Evolutionary conservation across 2,113 vertebrate species (phyloP).

Genomic region (Epinephelus moara): DNA sequence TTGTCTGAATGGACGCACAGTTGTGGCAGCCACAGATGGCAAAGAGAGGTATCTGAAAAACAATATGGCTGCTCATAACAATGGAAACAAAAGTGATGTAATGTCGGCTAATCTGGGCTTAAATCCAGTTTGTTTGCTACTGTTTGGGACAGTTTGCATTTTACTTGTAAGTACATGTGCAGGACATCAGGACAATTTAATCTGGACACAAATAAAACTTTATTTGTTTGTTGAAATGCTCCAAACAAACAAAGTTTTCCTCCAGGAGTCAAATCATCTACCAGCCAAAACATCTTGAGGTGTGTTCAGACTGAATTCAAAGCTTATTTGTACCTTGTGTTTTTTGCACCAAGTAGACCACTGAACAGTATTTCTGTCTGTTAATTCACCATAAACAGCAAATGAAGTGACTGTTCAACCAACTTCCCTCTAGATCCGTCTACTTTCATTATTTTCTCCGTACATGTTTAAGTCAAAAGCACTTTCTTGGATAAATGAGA

Average conservation of each 20-base stretch:
- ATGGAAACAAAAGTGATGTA: slow-evolving; percentile 19
- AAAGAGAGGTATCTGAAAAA: not conserved
- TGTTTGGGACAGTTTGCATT: not conserved
- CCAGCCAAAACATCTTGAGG: not conserved
- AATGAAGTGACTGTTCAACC: no score
- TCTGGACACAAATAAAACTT: not conserved
- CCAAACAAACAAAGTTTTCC: not conserved
- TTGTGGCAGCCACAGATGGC: not conserved
- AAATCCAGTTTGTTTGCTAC: not conserved
- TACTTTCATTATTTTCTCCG: no score
- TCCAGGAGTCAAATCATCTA: not conserved
- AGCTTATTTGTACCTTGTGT: not conserved
- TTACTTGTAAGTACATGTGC: not conserved
- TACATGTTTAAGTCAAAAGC: no score
- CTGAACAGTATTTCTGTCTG: no score
- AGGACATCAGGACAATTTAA: not conserved
- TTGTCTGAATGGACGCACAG: not conserved
- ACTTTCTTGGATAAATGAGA: no score
- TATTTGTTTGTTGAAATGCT: not conserved
- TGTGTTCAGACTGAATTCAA: not conserved
- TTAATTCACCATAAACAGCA: no score
- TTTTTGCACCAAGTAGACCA: no score
- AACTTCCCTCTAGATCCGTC: no score
- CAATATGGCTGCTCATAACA: slow-evolving; percentile 18
- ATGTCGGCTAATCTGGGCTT: not conserved